phyloP scores from a whole-genome alignment of 2,797 vertebrate species.

The Darevskia mixta region DNA sequence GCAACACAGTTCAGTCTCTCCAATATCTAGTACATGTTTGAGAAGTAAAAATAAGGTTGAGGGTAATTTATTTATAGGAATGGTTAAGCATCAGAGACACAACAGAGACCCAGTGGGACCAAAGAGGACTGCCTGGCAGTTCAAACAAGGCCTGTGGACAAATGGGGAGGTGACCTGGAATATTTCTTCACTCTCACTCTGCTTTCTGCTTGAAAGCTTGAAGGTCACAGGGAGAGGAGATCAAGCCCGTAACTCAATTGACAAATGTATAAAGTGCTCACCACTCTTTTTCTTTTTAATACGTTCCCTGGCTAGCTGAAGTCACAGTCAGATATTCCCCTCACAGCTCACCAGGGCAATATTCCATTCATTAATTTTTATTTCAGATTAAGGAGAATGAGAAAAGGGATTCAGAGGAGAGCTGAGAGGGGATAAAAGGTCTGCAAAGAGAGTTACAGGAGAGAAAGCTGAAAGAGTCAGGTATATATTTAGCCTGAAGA shows the following conservation, averaged over 20 bases:
- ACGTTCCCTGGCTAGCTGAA: neutral
- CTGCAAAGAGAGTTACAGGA: too few relatives aligned
- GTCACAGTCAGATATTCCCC: neutral
- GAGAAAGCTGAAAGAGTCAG: neutral
- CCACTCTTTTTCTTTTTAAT: neutral
- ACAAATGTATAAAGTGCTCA: constrained; percentile 8
- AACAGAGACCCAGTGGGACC: neutral
- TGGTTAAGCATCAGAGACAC: neutral
- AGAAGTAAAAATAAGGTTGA: neutral
- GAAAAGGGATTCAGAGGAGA: neutral
- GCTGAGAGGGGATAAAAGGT: neutral
- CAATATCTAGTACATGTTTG: neutral
- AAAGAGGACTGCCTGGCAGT: neutral
- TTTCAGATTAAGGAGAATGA: neutral
- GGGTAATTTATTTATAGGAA: neutral
- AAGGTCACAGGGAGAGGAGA: neutral
- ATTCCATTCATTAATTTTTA: neutral
- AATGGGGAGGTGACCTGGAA: neutral
- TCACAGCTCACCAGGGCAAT: neutral
- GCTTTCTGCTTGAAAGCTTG: constrained; percentile 2
- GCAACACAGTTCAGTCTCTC: neutral
- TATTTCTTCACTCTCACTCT: neutral
- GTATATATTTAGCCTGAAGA: neutral
- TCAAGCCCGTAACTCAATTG: neutral
- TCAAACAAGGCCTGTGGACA: neutral